A percentile compares a stretch with the other conserved stretches of the same genome.
These are phyloP conservation scores for Pachypsylla venusta DNA, from an alignment of 1,140 invertebrate genomes.

Conservation along the genomic window DNA sequence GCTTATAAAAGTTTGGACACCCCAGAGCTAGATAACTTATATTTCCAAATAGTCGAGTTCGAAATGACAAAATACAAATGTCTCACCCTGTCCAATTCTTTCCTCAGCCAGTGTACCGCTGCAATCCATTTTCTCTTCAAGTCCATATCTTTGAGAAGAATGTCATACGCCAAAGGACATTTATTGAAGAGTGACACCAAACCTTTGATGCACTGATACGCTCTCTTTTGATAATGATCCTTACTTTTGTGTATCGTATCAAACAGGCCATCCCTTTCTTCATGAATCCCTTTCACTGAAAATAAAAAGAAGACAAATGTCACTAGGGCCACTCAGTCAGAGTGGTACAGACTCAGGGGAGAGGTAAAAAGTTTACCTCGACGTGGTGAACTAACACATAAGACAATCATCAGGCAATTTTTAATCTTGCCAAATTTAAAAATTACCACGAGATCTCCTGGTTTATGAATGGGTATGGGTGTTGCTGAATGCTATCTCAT, in stretches of 20 bases:
- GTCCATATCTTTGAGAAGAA: slow-evolving; percentile 59
- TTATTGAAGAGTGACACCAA: slow-evolving; percentile 79
- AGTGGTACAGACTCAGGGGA: no score
- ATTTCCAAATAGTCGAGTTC: background rate
- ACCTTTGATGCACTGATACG: slow-evolving; percentile 94
- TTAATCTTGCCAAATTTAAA: no score
- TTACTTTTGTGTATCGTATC: slow-evolving; percentile 85
- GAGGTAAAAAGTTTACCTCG: no score
- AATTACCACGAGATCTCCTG: no score
- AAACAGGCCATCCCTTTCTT: slow-evolving; percentile 82
- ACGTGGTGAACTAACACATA: no score
- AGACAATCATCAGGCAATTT: no score
- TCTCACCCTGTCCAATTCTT: slow-evolving; percentile 69
- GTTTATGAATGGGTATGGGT: no score
- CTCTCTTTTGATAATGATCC: slow-evolving; percentile 88
- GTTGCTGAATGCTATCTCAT: no score
- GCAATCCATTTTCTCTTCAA: slow-evolving; percentile 72
- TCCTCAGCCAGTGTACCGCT: slow-evolving; percentile 86
- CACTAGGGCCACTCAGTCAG: no score
- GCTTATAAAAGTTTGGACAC: background rate
- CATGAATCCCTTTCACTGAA: slow-evolving; percentile 50
- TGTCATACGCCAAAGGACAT: slow-evolving; percentile 53
- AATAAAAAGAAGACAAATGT: no score
- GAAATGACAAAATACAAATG: background rate
- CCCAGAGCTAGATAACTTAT: background rate